Evolutionary conservation across 2,888 invertebrate species (phyloP).

Genomic region (Gastracanthus pulcherrimus): DNA sequence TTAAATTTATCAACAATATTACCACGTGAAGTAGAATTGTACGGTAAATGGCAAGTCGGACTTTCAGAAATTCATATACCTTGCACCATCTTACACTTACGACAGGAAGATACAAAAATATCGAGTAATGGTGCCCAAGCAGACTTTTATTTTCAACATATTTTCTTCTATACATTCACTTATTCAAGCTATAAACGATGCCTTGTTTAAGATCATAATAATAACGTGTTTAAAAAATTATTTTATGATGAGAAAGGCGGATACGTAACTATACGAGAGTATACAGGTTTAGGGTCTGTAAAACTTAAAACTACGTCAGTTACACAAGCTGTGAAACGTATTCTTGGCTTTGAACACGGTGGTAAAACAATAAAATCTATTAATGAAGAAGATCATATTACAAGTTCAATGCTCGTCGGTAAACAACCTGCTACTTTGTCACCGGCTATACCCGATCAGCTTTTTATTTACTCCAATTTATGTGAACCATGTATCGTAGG

Average conservation of each 20-base stretch:
- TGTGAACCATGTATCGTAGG: conserved; percentile 29
- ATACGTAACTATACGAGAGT: not conserved
- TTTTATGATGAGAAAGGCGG: not conserved
- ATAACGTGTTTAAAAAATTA: not conserved
- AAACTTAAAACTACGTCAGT: not conserved
- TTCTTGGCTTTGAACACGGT: not conserved
- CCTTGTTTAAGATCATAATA: not conserved
- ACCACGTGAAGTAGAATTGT: not conserved
- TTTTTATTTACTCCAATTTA: conserved; percentile 42
- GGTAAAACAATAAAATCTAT: not conserved
- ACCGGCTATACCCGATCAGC: conserved; percentile 18
- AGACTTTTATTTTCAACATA: not conserved
- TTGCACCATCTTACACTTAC: not conserved
- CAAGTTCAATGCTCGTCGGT: not conserved
- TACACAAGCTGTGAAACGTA: not conserved
- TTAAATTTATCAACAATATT: not conserved
- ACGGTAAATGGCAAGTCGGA: not conserved
- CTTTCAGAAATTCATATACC: not conserved
- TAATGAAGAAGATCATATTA: not conserved
- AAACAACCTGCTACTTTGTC: not conserved
- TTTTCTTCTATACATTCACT: too few relatives aligned
- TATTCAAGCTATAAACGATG: too few relatives aligned
- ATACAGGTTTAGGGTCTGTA: not conserved
- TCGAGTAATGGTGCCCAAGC: too few relatives aligned
- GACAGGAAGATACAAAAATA: not conserved